Percentiles rank a stretch among this genome's conserved stretches.
Evolutionary conservation across 2,888 invertebrate species (phyloP).

Genomic region (Heliconius cydno): DNA sequence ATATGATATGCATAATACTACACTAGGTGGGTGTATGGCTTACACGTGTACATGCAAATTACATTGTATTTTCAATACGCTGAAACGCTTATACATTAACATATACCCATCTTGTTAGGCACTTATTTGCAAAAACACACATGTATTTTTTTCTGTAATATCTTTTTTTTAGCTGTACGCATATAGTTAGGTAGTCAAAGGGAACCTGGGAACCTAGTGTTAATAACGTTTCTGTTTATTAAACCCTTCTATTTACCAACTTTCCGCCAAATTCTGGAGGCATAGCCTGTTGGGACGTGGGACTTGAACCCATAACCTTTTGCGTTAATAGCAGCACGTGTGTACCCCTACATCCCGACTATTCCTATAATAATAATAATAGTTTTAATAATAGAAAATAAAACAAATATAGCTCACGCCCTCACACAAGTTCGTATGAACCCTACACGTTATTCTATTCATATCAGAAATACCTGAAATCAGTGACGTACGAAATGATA

Average conservation of each 20-base stretch:
- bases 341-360: no score
- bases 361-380: background rate
- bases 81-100: background rate
- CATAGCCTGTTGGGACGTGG: no score
- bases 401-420: background rate
- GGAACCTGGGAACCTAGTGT: no score
- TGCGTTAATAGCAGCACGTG: no score
- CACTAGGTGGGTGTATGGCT: no score
- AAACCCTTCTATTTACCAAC: no score
- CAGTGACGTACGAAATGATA: conserved; percentile 26
- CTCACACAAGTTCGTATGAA: background rate
- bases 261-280: no score
- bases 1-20: no score
- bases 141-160: background rate
- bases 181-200: no score
- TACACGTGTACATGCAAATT: background rate
- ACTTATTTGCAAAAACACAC: background rate
- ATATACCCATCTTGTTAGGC: background rate
- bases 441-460: background rate
- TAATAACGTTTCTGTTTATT: no score
- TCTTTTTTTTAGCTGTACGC: no score
- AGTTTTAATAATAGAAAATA: background rate
- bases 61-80: background rate
- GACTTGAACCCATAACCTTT: no score
- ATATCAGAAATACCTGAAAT: conserved; percentile 14